Base-by-base conservation (phyloP, 2,888 invertebrate species). In the Sclerodermus sp. region DNA sequence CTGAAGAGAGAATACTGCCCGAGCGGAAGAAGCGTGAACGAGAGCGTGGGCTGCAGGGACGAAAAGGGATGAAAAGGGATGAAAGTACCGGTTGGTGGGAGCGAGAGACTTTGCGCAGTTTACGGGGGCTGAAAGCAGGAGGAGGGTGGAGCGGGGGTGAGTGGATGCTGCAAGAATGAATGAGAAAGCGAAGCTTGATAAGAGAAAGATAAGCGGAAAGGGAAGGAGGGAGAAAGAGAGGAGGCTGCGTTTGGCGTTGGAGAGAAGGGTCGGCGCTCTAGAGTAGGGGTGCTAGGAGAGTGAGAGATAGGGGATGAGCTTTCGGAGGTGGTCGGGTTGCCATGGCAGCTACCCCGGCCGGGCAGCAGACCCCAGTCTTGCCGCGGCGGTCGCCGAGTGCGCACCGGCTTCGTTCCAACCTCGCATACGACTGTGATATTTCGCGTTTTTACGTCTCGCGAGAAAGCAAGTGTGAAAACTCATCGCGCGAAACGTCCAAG, bases 301-400 rank as follows among this genome's bases (percentile, higher is more conserved):
- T 34, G 52, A 38, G 16, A 29, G 53, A 44, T 49, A 51, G 55
- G 57, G 61, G 60, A 57, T 44, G 61, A 62, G 68, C 57, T 62
- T 68, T 64, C 58, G 73, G 69, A 58, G 71, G 66, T 64, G 66
- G 64, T 58, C 61, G 66, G 73, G 74, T 76, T 72, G 74, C 75
- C 73, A 73, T 74, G 75, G 75, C 66, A 75, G 75, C 75, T 72
- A 72, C 75, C 75, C 66, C 73, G 75, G 75, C 75, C 75, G 71
- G 74, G 73, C 67, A 72, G 71, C 72, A 70, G 71, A 68, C 65
- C 72, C 70, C 70, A 75, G 75, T 75, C 73, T 74, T 72, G 72
- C 73, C 74, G 74, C 73, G 75, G 71, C 74, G 68, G 67, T 70
- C 60, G 59, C 66, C 68, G 64, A 67, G 67, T 67, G 70, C 67